These are phyloP conservation scores for Luehdorfia chinensis DNA, from an alignment of 1,140 invertebrate species.

Conservation along the genomic window DNA sequence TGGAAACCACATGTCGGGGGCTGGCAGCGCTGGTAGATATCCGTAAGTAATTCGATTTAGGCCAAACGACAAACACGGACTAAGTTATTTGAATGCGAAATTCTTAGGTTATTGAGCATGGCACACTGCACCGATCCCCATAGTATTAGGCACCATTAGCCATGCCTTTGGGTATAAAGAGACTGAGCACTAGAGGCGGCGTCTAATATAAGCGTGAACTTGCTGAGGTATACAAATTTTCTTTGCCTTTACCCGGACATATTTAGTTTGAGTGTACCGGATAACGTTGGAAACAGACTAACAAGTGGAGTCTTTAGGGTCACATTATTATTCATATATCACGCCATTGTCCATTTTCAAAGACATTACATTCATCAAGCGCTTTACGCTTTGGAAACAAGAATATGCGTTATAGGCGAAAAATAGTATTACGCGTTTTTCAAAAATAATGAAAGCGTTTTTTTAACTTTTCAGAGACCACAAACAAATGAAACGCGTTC, in stretches of 20 bases:
- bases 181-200: conserved; percentile 13
- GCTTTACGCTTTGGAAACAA: neutral
- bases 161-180: conserved; percentile 2
- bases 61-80: no score
- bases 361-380: neutral
- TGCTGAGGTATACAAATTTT: no score
- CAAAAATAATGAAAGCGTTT: neutral
- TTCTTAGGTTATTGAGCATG: conserved; percentile 3
- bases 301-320: neutral
- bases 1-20: conserved; percentile 82
- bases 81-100: neutral
- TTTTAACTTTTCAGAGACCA: conserved; percentile 82
- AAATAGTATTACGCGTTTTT: neutral
- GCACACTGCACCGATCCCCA: conserved; percentile 8
- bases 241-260: no score
- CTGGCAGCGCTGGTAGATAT: conserved; percentile 76
- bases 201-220: no score
- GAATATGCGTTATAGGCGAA: no score
- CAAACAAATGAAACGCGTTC: conserved; percentile 85
- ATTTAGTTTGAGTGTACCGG: conserved; percentile 12
- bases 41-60: conserved; percentile 57
- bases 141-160: conserved; percentile 12
- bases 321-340: conserved; percentile 4
- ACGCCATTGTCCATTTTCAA: conserved; percentile 11
- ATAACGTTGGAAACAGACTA: conserved; percentile 1